Base-by-base conservation (phyloP, 2,113 vertebrate species). In the Ochotona curzoniae region DNA sequence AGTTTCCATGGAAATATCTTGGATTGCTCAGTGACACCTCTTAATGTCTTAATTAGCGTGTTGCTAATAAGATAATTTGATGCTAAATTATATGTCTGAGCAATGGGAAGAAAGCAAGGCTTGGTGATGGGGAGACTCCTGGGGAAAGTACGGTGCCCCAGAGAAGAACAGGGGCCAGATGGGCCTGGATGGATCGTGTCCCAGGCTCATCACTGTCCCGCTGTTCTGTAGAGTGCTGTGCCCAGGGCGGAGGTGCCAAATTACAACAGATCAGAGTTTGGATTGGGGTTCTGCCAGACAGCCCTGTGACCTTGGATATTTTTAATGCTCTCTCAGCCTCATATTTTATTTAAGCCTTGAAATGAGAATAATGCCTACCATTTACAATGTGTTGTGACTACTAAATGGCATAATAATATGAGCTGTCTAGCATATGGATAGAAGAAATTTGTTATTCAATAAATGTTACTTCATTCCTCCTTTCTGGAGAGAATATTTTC, bases 311-410 rank as follows among this genome's bases (percentile, higher is more conserved):
- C 93, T 93, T 97, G 94, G 51, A 28, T 23, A 32, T 89, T 26
- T 63, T 60, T 49, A 66, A 89, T 0, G 32, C 28, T 82, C 57
- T 79, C 66, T 57, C 32, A 60, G 51, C 32, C 73, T 96, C 64
- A 89, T 84, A 81, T 74, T 93, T 93, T 94, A 87, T 94, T 95
- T 94, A 94, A 96, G 35, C 28, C 91, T 78, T 76, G 84, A 87
- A 83, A 73, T 81, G 90, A 94, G 81, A 90, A 89, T 64, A 69
- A 95, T 25, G 49, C 47, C 67, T 49, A 54, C 32, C 7, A 2
- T 61, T 69, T 69, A 87, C 32, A 67, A 63, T 67, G 83, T 67
- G 28, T 63, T 35, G 1, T 21, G 63, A 83, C 67, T 93, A 60
- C 69, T 87, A 94, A 76, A 38, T 2, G 35, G 57, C 49, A 23